A percentile compares a stretch with the other conserved stretches of the same genome.
Conservation (phyloP, 2,113 vertebrate genomes). For the Neolamprologus longior region DNA sequence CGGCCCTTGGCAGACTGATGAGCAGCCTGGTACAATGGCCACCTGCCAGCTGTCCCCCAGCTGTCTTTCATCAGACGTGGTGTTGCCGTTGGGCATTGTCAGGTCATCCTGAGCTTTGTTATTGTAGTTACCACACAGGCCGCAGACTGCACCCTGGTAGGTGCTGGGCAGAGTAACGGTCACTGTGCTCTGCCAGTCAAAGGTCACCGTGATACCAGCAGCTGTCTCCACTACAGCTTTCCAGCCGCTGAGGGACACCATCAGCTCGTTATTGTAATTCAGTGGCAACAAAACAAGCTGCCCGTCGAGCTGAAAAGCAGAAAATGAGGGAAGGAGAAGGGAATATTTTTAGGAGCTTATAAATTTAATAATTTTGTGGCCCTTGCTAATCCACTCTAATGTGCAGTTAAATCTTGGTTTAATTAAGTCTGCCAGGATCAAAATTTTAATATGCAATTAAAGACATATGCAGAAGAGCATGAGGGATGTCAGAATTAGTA, state of each 20-base stretch:
- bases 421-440: constrained; percentile 44
- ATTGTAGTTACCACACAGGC: constrained; percentile 65
- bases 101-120: constrained; percentile 45
- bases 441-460: constrained; percentile 52
- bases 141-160: constrained; percentile 43
- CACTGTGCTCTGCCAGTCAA: constrained; percentile 48
- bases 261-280: constrained; percentile 27
- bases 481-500: constrained; percentile 33
- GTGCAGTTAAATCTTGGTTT: constrained; percentile 39
- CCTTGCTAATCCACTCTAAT: constrained; percentile 51
- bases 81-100: constrained; percentile 19
- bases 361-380: constrained; percentile 42
- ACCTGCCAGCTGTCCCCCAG: constrained; percentile 54
- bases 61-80: not conserved
- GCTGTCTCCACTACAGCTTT: constrained; percentile 47
- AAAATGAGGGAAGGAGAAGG: not conserved
- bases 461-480: constrained; percentile 23
- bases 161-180: constrained; percentile 38
- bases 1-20: constrained; percentile 33
- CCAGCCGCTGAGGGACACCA: constrained; percentile 29
- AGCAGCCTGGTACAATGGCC: constrained; percentile 22
- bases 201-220: constrained; percentile 59
- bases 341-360: constrained; percentile 43
- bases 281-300: constrained; percentile 48
- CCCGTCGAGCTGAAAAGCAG: constrained; percentile 42